Evolutionary conservation across 2,113 vertebrate genomes (phyloP), one percentile per base, ranked within the genome.

Genomic region (Nerophis lumbriciformis): DNA sequence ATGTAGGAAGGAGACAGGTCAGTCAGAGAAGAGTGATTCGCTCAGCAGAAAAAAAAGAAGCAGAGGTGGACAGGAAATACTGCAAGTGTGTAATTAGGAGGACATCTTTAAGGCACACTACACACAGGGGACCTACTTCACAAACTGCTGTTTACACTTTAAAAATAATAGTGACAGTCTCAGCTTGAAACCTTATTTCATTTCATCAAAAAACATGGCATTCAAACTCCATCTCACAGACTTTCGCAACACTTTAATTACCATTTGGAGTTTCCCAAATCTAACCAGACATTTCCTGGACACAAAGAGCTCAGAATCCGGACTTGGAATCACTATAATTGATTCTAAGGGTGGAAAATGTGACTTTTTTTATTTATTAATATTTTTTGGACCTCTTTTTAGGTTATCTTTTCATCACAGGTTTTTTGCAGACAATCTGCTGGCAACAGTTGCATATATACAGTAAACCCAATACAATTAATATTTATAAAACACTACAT

Each of bases 11-110:
- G 37, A 62, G 48, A 59, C 59, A 57, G 63, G 69, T 68, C 58
- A 78, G 66, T 81, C 57, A 68, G 14, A 19, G 71, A 70, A 75
- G 83, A 83, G 61, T 72, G 75, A 67, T 58, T 65, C 57, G 62
- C 68, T 88, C 83, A 85, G 82, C 83, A 85, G 72, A 28, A 28
- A 28, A 28, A 28, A 83, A 82, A 82, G 77, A 56, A 68, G 80
- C 80, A 78, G 0, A 66, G 71, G 74, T 82, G 81, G 85, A 85
- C 82, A 85, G n/a, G 55, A 67, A 72, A 77, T 59, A 61, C 66
- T 81, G 67, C 73, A 77, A 79, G 70, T 69, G 59, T 76, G 72
- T 83, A 82, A 86, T 85, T 71, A 79, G 76, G 63, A 74, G 35
- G 66, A 57, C 66, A 11, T 75, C 75, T 69, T 45, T 45, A 45